Evolutionary conservation across 2,113 vertebrate species (phyloP), one percentile per base, ranked within the genome.

Genomic region (Dendropsophus ebraccatus): DNA sequence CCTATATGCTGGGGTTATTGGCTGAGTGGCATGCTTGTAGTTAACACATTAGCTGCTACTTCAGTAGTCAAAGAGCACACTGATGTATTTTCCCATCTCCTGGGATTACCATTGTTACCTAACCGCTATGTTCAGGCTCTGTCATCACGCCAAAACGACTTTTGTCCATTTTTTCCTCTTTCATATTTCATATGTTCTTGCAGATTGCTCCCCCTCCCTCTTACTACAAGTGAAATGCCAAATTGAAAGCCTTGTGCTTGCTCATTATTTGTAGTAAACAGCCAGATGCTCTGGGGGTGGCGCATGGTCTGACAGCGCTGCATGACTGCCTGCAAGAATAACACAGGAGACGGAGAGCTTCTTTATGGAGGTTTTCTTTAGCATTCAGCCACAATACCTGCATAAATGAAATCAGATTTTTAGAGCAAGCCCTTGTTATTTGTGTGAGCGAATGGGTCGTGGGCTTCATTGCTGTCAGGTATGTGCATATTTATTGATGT

Each of bases 271-370:
- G 89, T 90, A 90, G 91, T 88, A 91, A 87, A 90, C 70, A 92
- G 90, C 90, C 90, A 93, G 93, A 94, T 92, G 89, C 92, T 92
- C 82, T 82, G 90, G 90, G 90, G 93, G 92, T 89, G 91, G 91
- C 91, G 87, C 87, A 87, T 88, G 87, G 56, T 75, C 74, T 78
- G 23, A 62, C 21, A 65, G 79, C 41, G 82, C 56, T 88, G 70
- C 89, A 84, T 73, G 89, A 90, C 86, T 88, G 88, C 89, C 82
- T 89, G 60, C 87, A 32, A 41, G 84, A 87, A 88, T 88, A 89
- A 85, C 89, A 91, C 87, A 81, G 86, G 87, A 76, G 89, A 78
- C 88, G 89, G 88, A 70, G 50, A 81, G 77, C 47, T 80, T 80
- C n/a, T 28, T 32, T 85, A 30, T 50, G 17, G 56, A 32, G 32